A percentile compares a stretch with the other conserved stretches of the same genome.
phyloP scores from a whole-genome alignment of 2,888 invertebrate genomes.

The Eledona agricola region DNA sequence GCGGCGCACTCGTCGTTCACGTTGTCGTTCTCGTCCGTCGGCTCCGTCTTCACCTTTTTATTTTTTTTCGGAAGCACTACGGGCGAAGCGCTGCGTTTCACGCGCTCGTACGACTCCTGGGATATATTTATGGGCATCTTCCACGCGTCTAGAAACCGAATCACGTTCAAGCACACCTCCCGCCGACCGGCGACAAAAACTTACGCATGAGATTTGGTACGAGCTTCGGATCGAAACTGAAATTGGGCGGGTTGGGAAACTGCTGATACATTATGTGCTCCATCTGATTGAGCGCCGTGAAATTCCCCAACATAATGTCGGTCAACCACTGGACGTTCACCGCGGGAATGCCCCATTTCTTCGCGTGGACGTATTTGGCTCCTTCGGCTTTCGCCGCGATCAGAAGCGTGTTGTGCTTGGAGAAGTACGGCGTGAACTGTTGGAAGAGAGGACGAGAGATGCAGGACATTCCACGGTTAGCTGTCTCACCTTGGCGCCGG shows the following conservation, averaged over 20 bases:
- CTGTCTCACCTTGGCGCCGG: slow-evolving; percentile 88
- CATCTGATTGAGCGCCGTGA: slow-evolving; percentile 80
- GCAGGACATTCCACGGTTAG: no score
- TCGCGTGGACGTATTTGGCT: slow-evolving; percentile 86
- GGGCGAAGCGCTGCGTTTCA: slow-evolving; percentile 75
- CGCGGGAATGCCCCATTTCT: slow-evolving; percentile 90
- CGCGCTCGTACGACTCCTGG: slow-evolving; percentile 85
- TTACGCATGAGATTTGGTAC: slow-evolving; percentile 92
- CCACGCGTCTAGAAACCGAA: slow-evolving; percentile 79
- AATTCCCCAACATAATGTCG: slow-evolving; percentile 89
- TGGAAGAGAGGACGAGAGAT: slow-evolving; percentile 36
- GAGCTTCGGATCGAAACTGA: slow-evolving; percentile 85
- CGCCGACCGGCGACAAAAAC: slow-evolving; percentile 51
- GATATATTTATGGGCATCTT: slow-evolving; percentile 91
- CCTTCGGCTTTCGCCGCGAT: slow-evolving; percentile 86
- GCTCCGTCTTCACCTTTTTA: slow-evolving; percentile 68
- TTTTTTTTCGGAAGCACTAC: slow-evolving; percentile 65
- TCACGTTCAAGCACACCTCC: neutral
- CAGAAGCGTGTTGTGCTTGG: slow-evolving; percentile 80
- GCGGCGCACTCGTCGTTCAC: slow-evolving; percentile 44
- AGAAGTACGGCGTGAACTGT: slow-evolving; percentile 78
- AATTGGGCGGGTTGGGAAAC: slow-evolving; percentile 77
- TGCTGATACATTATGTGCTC: slow-evolving; percentile 89
- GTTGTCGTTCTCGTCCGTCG: slow-evolving; percentile 54
- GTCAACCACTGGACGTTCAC: slow-evolving; percentile 95